Evolutionary conservation across 2,888 invertebrate genomes (phyloP).

Genomic region (Alentia gelatinosa): DNA sequence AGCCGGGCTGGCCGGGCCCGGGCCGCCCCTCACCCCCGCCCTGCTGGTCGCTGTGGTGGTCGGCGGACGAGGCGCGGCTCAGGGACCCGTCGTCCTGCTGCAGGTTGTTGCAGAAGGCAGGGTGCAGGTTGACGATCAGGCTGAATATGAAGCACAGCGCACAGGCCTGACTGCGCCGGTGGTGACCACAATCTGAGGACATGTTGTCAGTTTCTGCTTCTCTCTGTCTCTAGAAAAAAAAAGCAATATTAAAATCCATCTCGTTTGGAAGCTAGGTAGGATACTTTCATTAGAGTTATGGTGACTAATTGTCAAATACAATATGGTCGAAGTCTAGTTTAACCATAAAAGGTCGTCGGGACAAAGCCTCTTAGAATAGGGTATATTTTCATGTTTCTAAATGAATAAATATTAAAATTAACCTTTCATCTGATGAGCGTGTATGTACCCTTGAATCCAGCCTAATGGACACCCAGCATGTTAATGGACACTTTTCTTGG

Average conservation of each 20-base stretch:
- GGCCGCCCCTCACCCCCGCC: neutral
- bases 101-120: neutral
- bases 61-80: neutral
- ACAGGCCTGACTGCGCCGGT: conserved; percentile 20
- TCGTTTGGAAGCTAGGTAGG: neutral
- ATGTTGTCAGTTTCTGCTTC: neutral
- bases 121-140: neutral
- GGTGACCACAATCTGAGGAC: neutral
- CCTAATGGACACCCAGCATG: no score
- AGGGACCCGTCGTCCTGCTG: neutral
- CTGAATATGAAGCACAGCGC: conserved; percentile 28
- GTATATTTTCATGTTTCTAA: no score
- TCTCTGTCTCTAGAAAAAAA: neutral
- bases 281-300: neutral
- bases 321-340: neutral
- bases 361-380: neutral
- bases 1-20: neutral
- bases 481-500: no score
- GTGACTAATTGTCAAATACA: neutral
- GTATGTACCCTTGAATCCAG: no score
- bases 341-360: neutral
- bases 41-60: neutral
- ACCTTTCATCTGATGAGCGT: no score
- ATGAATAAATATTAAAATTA: no score
- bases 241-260: neutral